Base-by-base conservation (phyloP, 2,797 vertebrate species). In the Tarsius wallacei region DNA sequence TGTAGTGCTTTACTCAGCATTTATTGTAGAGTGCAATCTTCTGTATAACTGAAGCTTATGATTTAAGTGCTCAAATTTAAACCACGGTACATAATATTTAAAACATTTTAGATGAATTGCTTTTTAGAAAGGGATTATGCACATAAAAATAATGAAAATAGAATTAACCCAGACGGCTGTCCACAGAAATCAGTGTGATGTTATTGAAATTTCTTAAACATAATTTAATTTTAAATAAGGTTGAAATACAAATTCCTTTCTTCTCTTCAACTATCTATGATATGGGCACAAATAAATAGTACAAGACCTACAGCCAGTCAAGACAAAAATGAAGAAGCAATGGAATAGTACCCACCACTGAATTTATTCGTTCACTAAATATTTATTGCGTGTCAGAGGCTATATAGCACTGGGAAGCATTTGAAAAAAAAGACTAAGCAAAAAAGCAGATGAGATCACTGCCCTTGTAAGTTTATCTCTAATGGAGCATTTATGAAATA, bases 321-420 rank as follows among this genome's bases (percentile, higher is more conserved):
- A 89, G 42, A 93, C 22, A 91, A 95, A 96, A 97, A 78, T 26
- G 16, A 15, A 95, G 36, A 96, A 26, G 63, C 49, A 77, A 92
- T 57, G 36, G 28, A 64, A 86, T 1, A 84, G 61, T 61, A 71
- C 13, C 31, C 26, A 82, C 24, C 61, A 93, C 11, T 66, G 24
- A 93, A 90, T 61, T 70, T 93, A 95, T 31, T 83, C 63, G 70
- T 68, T 93, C 47, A 61, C 63, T 87, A 80, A 91, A 55, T 87
- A 90, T 74, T 91, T 74, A 53, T 36, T 47, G 33, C 73, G 9
- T 61, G 64, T 64, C 13, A 68, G 81, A 74, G 78, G 47, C 24
- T 70, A 59, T 5, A 70, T 11, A 0, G 33, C 7, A 42, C 13
- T 36, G 28, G 13, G 10, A 68, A 87, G 31, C 94, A 90, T 47